Percentiles rank a stretch among this genome's conserved stretches.
phyloP scores from a whole-genome alignment of 2,888 invertebrate genomes.

The Phasia obesa region DNA sequence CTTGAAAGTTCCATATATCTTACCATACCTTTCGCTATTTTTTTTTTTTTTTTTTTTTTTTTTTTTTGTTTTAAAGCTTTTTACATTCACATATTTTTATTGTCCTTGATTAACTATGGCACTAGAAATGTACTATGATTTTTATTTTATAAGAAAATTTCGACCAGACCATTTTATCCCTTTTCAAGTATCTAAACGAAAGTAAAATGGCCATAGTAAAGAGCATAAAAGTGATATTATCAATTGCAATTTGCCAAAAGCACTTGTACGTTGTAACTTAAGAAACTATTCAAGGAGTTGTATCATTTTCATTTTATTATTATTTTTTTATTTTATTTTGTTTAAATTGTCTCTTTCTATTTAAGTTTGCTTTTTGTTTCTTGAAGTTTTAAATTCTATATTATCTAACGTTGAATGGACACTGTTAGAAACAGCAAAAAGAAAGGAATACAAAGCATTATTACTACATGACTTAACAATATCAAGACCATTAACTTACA shows the following conservation, averaged over 20 bases:
- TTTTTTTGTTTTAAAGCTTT: not conserved
- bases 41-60: too few relatives aligned
- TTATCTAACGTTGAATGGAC: conserved; percentile 7
- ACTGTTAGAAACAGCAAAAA: not conserved
- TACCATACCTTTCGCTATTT: too few relatives aligned
- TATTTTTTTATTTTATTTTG: not conserved
- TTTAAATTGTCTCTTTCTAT: not conserved
- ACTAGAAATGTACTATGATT: not conserved
- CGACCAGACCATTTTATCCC: not conserved
- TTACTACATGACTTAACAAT: conserved; percentile 44
- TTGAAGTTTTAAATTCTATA: not conserved
- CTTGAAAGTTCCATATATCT: too few relatives aligned
- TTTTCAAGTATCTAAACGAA: not conserved
- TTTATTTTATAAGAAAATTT: not conserved
- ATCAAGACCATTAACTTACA: conserved; percentile 47
- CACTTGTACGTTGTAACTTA: conserved; percentile 13
- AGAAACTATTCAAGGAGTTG: conserved; percentile 23
- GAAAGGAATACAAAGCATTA: conserved; percentile 24
- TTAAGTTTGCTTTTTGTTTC: not conserved
- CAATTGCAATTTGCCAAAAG: conserved; percentile 37
- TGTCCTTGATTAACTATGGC: not conserved
- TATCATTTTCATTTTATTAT: not conserved
- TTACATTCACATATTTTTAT: not conserved
- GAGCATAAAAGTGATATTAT: not conserved
- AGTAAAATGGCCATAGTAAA: conserved; percentile 10